Base-by-base conservation (phyloP, 2,888 invertebrate species). In the Hypercompe scribonia region DNA sequence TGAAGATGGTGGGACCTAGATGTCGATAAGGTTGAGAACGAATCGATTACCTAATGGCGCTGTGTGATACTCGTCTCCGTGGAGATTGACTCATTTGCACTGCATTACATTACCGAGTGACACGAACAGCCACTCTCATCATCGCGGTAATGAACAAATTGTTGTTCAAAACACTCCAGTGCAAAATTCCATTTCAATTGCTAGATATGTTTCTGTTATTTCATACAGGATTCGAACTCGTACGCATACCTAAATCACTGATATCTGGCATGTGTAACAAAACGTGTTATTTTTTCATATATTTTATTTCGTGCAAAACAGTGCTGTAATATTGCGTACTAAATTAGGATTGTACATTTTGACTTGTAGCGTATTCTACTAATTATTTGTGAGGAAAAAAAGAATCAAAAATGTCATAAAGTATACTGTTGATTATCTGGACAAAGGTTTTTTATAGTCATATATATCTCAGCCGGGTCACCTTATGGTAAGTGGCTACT, bases 1-100 rank as follows among this genome's bases (percentile, higher is more conserved):
- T 88, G 83, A 83, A 86, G 83, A 89, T 87, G 79, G 86, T 83
- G 81, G 81, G 85, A 80, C 83, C 84, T 87, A 85, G 86, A 84
- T 84, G 84, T 78, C 84, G 85, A 88, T 85, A 87, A 87, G 84
- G 81, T 85, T 85, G 88, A 89, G 88, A 91, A 91, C 89, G 89
- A 93, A 94, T 94, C 94, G 94, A 95, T 95, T 95, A 93, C 90
- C 92, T 95, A 95, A 95, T 95, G 91, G 94, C 90, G 85, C 85
- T 90, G 90, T 90, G 90, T 93, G 92, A 89, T 91, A 91, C 87
- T 86, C 90, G 88, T 88, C 90, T 81, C 94, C 93, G 92, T 91
- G 87, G 95, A 95, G 95, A 95, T 95, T 94, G 95, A 95, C 94
- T 95, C 95, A 95, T 95, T 95, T 95, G 95, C 95, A 95, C 95